Base-by-base conservation (phyloP, 2,888 invertebrate species). In the Cacoxenus indagator region DNA sequence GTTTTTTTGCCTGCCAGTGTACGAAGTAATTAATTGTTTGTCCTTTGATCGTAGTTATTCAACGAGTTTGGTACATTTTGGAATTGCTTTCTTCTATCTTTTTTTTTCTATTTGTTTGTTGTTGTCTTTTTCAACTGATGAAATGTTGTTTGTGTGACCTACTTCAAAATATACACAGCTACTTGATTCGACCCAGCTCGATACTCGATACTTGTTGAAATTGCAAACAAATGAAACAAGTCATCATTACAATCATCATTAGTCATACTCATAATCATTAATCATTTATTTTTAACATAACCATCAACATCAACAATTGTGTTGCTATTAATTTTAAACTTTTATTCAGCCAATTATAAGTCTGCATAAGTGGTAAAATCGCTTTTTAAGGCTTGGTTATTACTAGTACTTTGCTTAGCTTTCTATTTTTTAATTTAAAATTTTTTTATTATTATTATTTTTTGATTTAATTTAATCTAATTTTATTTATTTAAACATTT, bases 1-100 rank as follows among this genome's bases (percentile, higher is more conserved):
- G n/a, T 5, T 4, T 54, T 54, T 14, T 54, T 54, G 54, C 24
- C 2, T 9, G 24, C 14, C 54, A 24, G 2, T 22, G 24, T 24
- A 54, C 24, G 51, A 51, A 51, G 51, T 22, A 51, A 51, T 54
- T 54, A 54, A 54, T 54, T 8, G 54, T 54, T 54, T 8, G 54
- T 24, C 54, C 51, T 54, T 54, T 54, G 2, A 54, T 24, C 14
- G 26, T 6, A 6, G 31, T 31, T 31, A n/a, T n/a, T n/a, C n/a
- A 9, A 31, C 5, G 37, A 37, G 8, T 8, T 31, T 5, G 9
- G 5, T 31, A 8, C 31, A 31, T 5, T 31, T 5, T 9, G 31
- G 9, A 31, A 1, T 9, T 31, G 31, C 9, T 8, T 31, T 31
- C 9, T n/a, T n/a, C n/a, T n/a, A 11, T 37, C 37, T 8, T 37